Evolutionary conservation across 2,888 invertebrate species (phyloP), one percentile per base, ranked within the genome.

Genomic region (Morinoia aosen): DNA sequence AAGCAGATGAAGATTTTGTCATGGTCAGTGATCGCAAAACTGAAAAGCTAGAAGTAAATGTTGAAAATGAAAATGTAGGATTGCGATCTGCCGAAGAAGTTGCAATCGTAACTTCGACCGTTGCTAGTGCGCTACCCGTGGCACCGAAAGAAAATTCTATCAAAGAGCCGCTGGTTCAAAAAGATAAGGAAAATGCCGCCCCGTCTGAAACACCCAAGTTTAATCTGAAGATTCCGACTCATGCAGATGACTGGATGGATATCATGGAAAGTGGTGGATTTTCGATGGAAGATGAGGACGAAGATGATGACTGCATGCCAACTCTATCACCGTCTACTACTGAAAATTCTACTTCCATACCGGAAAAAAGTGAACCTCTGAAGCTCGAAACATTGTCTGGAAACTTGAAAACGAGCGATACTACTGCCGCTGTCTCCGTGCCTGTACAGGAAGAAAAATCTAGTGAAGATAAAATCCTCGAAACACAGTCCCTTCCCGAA

Each of bases 191-290:
- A 76, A 76, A 8, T 76, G 33, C 33, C 7, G 76, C 76, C 16
- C 33, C 76, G 16, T 76, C 76, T 90, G 90, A 40, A 48, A 39
- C 90, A 14, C 12, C 39, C 0, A 90, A 90, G 48, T 90, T 90
- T 16, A 90, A 90, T 33, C 40, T 90, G 3, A 90, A 90, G 19
- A 40, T 90, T 40, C 90, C 90, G 39, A 90, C 40, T 33, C 90
- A 90, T 19, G 90, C 96, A 11, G 96, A 95, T 95, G 96, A 96
- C 88, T 96, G 96, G 96, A 95, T 96, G 96, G 96, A 96, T 61
- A 95, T 96, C 10, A 96, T 96, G 57, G 94, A 96, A 95, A 95
- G 91, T 57, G 96, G 96, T 64, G 95, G 96, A 11, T 96, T 96
- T 48, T 91, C 95, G 0, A 61, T 96, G 61, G 96, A 95, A 40